Evolutionary conservation across 2,797 vertebrate species (phyloP), one percentile per base, ranked within the genome.

Genomic region (Cetoscarus ocellatus): DNA sequence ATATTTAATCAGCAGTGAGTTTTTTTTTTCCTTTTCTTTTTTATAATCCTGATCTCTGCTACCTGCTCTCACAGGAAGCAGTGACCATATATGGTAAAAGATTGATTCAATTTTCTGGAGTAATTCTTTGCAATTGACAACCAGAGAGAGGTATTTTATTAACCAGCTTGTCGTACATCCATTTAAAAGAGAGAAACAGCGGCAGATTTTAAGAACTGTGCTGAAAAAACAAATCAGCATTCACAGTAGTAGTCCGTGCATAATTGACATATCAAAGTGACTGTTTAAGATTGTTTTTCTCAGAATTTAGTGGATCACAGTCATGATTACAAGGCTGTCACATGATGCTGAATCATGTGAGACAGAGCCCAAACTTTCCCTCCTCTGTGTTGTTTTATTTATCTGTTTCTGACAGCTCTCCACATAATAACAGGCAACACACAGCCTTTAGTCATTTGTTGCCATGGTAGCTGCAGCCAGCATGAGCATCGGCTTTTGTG

Each of bases 391-490:
- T 12, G 14, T 78, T 81, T 67, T 76, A 72, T 85, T 80, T 83
- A 80, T 75, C 60, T 44, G 59, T 84, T 80, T 86, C 66, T 83
- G 80, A 73, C 80, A 79, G 80, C 80, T 81, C 79, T 83, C 51
- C 18, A 14, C 47, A 70, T 40, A 67, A 80, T 75, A 36, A 62
- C 6, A 44, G 50, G 80, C 80, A 67, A 85, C 75, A 79, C 70
- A 87, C 82, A 87, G 70, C 49, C 87, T 89, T 90, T 84, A 88
- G 86, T 91, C 89, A 93, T 91, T 82, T 86, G 93, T 94, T 90
- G 67, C 90, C 85, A 91, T 91, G 89, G 93, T 65, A 93, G 94
- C 94, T 88, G 89, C 83, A 82, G 77, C 76, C 84, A 63, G 84
- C 77, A 65, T 61, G 80, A 87, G 77, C 79, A 80, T 76, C 78